Base-by-base conservation (phyloP, 2,888 invertebrate genomes). In the Homarus gammarus region DNA sequence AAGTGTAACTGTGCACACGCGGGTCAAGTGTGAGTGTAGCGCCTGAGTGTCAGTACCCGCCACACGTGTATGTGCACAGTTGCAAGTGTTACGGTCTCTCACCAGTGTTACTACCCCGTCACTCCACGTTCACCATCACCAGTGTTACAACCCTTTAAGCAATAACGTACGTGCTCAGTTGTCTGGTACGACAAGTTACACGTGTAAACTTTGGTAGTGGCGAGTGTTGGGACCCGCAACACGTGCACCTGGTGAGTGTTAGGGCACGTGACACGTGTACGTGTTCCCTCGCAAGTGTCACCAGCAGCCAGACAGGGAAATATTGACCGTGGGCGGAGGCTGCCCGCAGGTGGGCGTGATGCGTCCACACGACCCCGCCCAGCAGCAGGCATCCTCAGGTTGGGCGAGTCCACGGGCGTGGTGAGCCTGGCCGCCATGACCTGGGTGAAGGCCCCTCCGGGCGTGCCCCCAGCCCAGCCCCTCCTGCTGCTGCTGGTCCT, bases 361-460 rank as follows among this genome's bases (percentile, higher is more conserved):
- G 85, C 85, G 75, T 36, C 64, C 36, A n/a, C 77, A 75, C 77
- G 64, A 61, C 85, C 77, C 77, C 84, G 75, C 85, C 85, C 85
- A 64, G 40, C 77, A 84, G 61, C 51, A 56, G 73, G 40, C 84
- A 73, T 56, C 73, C 73, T 75, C 61, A 77, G 77, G 85, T 77
- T 61, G 77, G 84, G 84, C 33, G 75, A 61, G 61, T 73, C 84
- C 51, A 51, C 56, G 84, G 85, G 85, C 85, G 85, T 85, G 85
- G 82, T 61, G 82, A 85, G 61, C 77, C 77, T 40, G 77, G 75
- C 68, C 77, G 85, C 85, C 85, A 85, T 85, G 85, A 85, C 77
- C 85, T 85, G 85, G 85, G 77, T 77, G 44, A 77, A 77, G 85
- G 68, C 85, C 75, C 64, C 27, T n/a, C 61, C 40, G 83, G 83